These are phyloP conservation scores for Opisthocomus hoazin DNA, from an alignment of 2,113 vertebrate genomes.

Conservation along the genomic window DNA sequence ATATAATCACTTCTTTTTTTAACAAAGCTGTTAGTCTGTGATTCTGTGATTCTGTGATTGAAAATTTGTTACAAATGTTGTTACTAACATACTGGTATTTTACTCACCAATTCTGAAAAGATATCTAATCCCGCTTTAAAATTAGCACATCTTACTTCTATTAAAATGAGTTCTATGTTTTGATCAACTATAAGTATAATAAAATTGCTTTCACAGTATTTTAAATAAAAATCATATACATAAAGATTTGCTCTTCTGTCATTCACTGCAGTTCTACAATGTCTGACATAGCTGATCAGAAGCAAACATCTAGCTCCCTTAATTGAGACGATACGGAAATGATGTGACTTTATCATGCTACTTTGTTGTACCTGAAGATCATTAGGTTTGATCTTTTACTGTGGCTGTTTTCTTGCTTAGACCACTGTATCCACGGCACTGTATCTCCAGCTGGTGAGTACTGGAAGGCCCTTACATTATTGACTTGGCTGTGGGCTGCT, in stretches of 20 bases:
- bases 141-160: not conserved
- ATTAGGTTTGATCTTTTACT: not conserved
- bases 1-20: not conserved
- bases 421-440: not conserved
- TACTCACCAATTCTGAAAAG: not conserved
- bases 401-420: not conserved
- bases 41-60: too few species aligned
- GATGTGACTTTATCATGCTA: not conserved
- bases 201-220: not conserved
- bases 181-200: not conserved
- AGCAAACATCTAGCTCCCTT: not conserved
- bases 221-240: not conserved
- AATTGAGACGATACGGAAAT: not conserved
- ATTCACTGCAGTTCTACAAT: not conserved
- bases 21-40: not conserved
- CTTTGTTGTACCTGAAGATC: not conserved
- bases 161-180: not conserved
- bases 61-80: not conserved
- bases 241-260: not conserved
- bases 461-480: not conserved
- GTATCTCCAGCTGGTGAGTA: not conserved
- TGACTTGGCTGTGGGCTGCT: not conserved
- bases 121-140: not conserved
- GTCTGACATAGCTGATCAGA: not conserved
- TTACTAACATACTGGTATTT: not conserved